Evolutionary conservation across 2,113 vertebrate species (phyloP).

Genomic region (Nibea coibor): DNA sequence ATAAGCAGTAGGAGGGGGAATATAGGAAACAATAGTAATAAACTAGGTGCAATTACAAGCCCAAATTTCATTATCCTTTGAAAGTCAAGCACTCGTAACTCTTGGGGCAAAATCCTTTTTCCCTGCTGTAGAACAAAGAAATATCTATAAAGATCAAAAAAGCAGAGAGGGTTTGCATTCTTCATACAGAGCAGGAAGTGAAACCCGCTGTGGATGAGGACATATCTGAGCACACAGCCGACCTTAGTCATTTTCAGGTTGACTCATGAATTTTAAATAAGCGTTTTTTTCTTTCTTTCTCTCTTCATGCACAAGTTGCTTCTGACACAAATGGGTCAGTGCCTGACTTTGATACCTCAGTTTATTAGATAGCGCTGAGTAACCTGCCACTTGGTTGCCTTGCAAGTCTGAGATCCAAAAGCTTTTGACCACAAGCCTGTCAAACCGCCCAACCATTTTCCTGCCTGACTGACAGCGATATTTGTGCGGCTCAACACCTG

Average conservation of each 20-base stretch:
- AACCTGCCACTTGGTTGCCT: conserved; percentile 47
- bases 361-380: conserved; percentile 42
- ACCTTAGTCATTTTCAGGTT: conserved; percentile 66
- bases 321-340: conserved; percentile 75
- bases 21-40: conserved; percentile 40
- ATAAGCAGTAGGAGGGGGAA: conserved; percentile 3
- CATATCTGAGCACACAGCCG: conserved; percentile 25
- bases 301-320: conserved; percentile 26
- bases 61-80: conserved; percentile 13
- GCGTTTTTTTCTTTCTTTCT: conserved; percentile 1
- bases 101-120: not conserved
- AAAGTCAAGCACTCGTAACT: conserved; percentile 11
- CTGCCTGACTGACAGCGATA: conserved; percentile 33
- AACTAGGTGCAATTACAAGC: conserved; percentile 32
- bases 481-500: conserved; percentile 32
- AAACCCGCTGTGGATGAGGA: conserved; percentile 21
- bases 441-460: conserved; percentile 30
- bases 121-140: not conserved
- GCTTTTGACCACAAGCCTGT: conserved; percentile 54
- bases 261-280: conserved; percentile 70
- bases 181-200: conserved; percentile 22
- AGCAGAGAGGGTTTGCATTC: conserved; percentile 15
- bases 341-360: conserved; percentile 59
- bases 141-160: not conserved
- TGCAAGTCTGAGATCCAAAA: conserved; percentile 15